Percentiles rank a stretch among this genome's conserved stretches.
These are phyloP conservation scores for Drosophila orosa DNA, from an alignment of 1,140 invertebrate species.

Conservation along the genomic window DNA sequence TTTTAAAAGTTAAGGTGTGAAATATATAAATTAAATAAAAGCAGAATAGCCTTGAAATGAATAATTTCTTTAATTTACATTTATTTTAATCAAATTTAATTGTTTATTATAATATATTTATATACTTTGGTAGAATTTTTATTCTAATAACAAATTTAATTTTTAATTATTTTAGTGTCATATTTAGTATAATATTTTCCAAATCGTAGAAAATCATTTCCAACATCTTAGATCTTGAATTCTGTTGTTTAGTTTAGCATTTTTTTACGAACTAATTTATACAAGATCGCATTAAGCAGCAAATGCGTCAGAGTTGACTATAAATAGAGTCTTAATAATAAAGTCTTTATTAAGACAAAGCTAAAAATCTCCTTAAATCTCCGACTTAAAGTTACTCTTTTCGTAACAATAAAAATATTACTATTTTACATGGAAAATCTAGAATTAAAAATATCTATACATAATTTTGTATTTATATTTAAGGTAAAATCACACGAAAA, in stretches of 20 bases:
- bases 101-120: no score
- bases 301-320: constrained; percentile 25
- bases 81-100: no score
- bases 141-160: neutral
- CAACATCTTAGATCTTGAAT: neutral
- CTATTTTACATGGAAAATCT: neutral
- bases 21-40: no score
- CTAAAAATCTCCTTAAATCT: neutral
- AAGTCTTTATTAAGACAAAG: constrained; percentile 1
- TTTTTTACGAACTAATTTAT: constrained; percentile 8
- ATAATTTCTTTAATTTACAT: no score
- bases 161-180: no score
- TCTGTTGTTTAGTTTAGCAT: neutral
- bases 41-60: no score
- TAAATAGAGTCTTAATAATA: constrained; percentile 4
- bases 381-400: neutral
- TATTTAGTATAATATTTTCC: no score
- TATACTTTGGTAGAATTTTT: no score
- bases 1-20: no score
- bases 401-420: neutral
- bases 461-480: neutral
- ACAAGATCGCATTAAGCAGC: constrained; percentile 11
- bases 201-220: neutral
- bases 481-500: no score
- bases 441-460: neutral